Evolutionary conservation across 2,888 invertebrate species (phyloP), one percentile per base, ranked within the genome.

Genomic region (Idaea biselata): DNA sequence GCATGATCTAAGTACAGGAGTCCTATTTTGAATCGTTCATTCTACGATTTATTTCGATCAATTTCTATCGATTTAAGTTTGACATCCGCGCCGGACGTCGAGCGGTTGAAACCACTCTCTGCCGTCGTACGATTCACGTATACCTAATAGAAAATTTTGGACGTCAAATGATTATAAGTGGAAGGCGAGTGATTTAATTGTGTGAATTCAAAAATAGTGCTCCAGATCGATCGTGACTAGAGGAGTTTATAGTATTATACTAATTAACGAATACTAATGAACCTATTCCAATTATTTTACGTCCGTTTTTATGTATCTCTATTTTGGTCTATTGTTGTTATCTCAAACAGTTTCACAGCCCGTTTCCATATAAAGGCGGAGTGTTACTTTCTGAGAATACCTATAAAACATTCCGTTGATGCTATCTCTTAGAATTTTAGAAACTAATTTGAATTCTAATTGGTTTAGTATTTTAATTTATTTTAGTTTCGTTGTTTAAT

Each of bases 221-320:
- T 25, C 25, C 25, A 25, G 25, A 25, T 25, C 25, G 25, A 25
- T 25, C 25, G 25, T 25, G 25, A n/a, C 16, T 55, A 8, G 17
- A 55, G 16, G 3, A 7, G 6, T 55, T 17, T 55, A 55, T 55
- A 16, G 16, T 16, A 55, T 55, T 17, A 7, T 55, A 55, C 55
- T 55, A 55, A 55, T 55, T 55, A 17, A 17, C 17, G 17, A 55
- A 44, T 44, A 44, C 44, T 44, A 44, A 44, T 44, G 44, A 44
- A 44, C 44, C 44, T 44, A 44, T 44, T 44, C 11, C 44, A 44
- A 44, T 44, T 44, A 44, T 44, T 44, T 44, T 44, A 44, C 11
- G 44, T 44, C 11, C 67, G 73, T 72, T 74, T 73, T 68, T 68
- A 70, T 74, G 70, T 71, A 58, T 66, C 64, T 68, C 66, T 69